Conservation (phyloP, 2,888 invertebrate species). For the Frankliniella intonsa region DNA sequence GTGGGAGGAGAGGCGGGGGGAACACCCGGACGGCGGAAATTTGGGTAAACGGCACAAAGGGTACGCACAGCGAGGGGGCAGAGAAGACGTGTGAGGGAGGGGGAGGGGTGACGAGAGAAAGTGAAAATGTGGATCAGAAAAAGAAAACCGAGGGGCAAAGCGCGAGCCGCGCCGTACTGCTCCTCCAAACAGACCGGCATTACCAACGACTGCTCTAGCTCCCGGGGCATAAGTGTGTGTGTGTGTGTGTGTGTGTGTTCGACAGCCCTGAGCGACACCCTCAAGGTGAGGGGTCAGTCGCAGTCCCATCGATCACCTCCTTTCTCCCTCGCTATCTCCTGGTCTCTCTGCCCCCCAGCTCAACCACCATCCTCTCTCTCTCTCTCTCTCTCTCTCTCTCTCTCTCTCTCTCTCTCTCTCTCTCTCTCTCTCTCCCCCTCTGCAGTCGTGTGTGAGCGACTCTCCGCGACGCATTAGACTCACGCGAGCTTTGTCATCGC, state of each 20-base stretch:
- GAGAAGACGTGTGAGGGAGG: too few relatives aligned
- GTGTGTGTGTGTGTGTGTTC: neutral
- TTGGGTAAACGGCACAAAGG: conserved; percentile 14
- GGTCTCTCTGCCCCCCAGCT: neutral
- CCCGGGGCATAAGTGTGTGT: too few relatives aligned
- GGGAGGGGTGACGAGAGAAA: neutral
- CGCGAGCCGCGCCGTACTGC: neutral
- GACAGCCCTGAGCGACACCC: conserved; percentile 8
- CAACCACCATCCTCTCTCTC: neutral
- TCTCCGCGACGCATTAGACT: too few relatives aligned
- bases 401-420: neutral
- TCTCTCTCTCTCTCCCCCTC: neutral
- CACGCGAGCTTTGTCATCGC: too few relatives aligned
- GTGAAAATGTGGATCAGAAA: neutral
- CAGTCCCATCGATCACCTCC: neutral
- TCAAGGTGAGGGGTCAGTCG: neutral
- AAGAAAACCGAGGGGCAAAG: neutral
- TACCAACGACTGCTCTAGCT: neutral
- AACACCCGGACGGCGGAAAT: neutral
- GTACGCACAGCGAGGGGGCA: too few relatives aligned
- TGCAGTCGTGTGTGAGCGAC: neutral
- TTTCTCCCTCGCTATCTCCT: neutral
- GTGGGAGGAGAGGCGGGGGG: neutral
- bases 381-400: neutral
- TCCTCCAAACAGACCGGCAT: too few relatives aligned